Evolutionary conservation across 1,140 invertebrate species (phyloP), one percentile per base, ranked within the genome.

Genomic region (Dufourea novaeangliae): DNA sequence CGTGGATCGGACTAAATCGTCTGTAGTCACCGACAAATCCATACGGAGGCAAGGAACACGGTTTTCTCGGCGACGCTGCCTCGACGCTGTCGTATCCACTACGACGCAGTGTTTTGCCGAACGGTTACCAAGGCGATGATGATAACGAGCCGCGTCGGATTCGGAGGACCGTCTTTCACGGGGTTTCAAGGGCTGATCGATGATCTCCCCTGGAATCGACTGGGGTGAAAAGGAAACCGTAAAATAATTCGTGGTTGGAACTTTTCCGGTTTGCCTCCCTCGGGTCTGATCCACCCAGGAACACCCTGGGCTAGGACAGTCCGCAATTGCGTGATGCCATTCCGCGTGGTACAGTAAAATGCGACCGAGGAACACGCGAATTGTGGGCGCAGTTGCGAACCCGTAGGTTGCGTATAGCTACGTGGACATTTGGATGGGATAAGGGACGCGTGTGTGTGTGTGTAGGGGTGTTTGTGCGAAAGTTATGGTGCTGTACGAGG

Each of bases 81-180:
- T 59, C 50, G 70, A 64, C 50, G 76, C 50, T 27, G 27, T 32
- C 17, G 29, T 25, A 27, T 54, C 39, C 76, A 66, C 78, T 22
- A 56, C 57, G 79, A 68, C 52, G 39, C 54, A 61, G 46, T 90
- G 89, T 89, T 90, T 87, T 88, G 87, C 37, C 76, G 56, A 41
- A 32, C 57, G 70, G 88, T 90, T 88, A 84, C 88, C 87, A 88
- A 86, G 88, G 88, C 29, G 64, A 85, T 84, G 69, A 39, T 50
- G n/a, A n/a, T n/a, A n/a, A n/a, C n/a, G n/a, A n/a, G n/a, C n/a
- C 64, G 29, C 32, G 71, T 29, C 71, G 32, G 66, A 56, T 71
- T 50, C 22, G 17, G 50, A 57, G 17, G 50, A 57, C 39, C 69
- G 22, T 29, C 66, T 34, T n/a, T 5, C 20, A 10, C 27, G 17